A percentile compares a stretch with the other conserved stretches of the same genome.
These are phyloP conservation scores for Pogonomyrmex californicus DNA, from an alignment of 1,140 invertebrate genomes.

Conservation along the genomic window DNA sequence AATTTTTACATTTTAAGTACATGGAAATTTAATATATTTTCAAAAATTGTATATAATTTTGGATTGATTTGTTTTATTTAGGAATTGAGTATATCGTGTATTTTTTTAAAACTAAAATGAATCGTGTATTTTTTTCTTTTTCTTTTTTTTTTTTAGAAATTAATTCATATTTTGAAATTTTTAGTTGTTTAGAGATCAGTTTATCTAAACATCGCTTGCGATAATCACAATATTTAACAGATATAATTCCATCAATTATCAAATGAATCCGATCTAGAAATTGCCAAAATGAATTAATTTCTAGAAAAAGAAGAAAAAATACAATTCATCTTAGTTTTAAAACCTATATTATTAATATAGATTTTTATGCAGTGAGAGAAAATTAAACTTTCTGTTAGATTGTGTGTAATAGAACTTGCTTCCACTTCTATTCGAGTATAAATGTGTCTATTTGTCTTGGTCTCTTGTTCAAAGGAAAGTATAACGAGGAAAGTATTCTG, in stretches of 20 bases:
- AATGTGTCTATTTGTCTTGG: not conserved
- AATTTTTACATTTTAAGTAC: not conserved
- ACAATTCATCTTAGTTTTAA: too few species aligned
- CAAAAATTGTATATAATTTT: not conserved
- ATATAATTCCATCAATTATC: too few species aligned
- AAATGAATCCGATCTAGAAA: too few species aligned
- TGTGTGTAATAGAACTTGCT: constrained; percentile 1
- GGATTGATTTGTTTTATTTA: not conserved
- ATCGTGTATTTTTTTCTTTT: too few species aligned
- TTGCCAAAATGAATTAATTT: too few species aligned
- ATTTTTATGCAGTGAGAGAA: not conserved
- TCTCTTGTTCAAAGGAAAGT: not conserved
- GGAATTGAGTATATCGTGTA: not conserved
- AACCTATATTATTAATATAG: not conserved
- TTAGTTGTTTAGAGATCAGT: too few species aligned
- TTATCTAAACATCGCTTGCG: too few species aligned
- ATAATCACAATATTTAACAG: too few species aligned
- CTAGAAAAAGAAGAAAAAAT: too few species aligned
- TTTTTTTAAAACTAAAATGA: too few species aligned
- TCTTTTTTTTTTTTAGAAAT: too few species aligned
- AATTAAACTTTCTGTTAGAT: constrained; percentile 21
- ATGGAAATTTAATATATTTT: not conserved
- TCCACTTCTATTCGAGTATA: not conserved
- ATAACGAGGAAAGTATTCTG: constrained; percentile 8
- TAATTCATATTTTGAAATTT: too few species aligned